Conservation (phyloP, 2,797 vertebrate genomes). For the Leptodactylus fallax region DNA sequence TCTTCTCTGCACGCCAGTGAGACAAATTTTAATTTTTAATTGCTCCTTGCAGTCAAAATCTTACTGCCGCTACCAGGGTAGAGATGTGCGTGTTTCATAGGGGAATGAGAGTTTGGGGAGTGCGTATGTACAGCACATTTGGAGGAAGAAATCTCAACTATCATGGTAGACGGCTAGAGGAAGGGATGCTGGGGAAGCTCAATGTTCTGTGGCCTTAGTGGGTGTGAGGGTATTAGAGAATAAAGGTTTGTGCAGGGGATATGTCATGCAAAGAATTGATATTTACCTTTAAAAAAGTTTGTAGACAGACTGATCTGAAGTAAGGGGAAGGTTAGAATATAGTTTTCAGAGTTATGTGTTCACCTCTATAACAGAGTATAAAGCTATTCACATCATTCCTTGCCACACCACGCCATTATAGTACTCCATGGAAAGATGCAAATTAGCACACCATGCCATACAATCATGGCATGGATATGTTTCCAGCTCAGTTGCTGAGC, state of each 20-base stretch:
- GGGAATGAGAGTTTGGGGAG: slow-evolving; percentile 55
- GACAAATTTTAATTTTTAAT: slow-evolving; percentile 66
- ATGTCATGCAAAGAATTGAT: neutral
- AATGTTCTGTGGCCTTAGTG: neutral
- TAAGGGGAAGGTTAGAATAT: neutral
- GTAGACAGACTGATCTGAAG: neutral
- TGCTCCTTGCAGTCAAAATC: slow-evolving; percentile 65
- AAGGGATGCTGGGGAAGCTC: neutral
- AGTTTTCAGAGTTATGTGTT: neutral
- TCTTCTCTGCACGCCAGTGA: slow-evolving; percentile 65
- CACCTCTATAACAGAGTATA: neutral
- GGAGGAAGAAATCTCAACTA: slow-evolving; percentile 18
- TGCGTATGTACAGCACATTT: slow-evolving; percentile 24
- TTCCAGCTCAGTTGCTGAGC: too few species aligned
- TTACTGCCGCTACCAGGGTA: slow-evolving; percentile 59
- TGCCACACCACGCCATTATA: too few species aligned
- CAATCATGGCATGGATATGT: too few species aligned
- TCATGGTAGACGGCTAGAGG: neutral
- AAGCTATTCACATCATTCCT: neutral
- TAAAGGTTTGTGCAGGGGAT: neutral
- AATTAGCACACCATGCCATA: too few species aligned
- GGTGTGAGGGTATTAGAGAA: neutral
- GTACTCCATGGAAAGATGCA: too few species aligned
- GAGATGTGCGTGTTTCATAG: slow-evolving; percentile 44
- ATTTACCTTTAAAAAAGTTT: neutral